Evolutionary conservation across 2,888 invertebrate species (phyloP).

Genomic region (Lepidocyrtinus sp.): DNA sequence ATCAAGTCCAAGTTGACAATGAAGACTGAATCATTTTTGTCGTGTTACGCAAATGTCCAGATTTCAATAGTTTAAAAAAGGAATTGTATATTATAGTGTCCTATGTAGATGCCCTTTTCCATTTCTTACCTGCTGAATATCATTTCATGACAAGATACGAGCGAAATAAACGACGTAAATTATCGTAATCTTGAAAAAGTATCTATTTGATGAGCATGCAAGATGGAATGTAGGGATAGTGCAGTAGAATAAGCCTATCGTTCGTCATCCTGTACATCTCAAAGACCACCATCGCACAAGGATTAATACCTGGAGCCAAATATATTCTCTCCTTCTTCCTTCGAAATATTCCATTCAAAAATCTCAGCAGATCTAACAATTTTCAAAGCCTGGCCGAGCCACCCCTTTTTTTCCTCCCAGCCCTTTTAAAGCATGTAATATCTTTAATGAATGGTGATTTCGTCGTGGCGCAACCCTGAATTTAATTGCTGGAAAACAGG

Average conservation of each 20-base stretch:
- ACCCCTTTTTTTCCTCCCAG: background rate
- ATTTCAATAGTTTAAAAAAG: background rate
- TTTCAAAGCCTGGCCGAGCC: background rate
- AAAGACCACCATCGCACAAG: conserved; percentile 30
- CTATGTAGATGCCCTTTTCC: background rate
- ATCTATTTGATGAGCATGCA: conserved; percentile 27
- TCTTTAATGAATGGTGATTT: conserved; percentile 20
- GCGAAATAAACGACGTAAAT: conserved; percentile 15
- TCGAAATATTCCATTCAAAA: conserved; percentile 48
- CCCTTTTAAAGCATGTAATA: background rate
- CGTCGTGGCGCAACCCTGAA: conserved; percentile 18
- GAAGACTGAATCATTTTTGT: too few species aligned
- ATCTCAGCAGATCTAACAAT: too few species aligned
- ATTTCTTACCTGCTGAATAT: conserved; percentile 16
- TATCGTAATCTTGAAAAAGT: conserved; percentile 24
- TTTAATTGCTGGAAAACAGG: conserved; percentile 48
- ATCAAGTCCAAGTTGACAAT: conserved; percentile 50
- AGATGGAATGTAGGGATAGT: conserved; percentile 20
- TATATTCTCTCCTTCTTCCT: too few species aligned
- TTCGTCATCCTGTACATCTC: too few species aligned
- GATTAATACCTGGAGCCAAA: conserved; percentile 33
- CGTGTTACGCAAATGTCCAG: conserved; percentile 22
- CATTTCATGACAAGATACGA: background rate
- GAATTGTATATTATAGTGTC: background rate
- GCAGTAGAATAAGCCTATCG: background rate